Conservation (phyloP, 2,888 invertebrate genomes). For the Drosophila robusta region DNA sequence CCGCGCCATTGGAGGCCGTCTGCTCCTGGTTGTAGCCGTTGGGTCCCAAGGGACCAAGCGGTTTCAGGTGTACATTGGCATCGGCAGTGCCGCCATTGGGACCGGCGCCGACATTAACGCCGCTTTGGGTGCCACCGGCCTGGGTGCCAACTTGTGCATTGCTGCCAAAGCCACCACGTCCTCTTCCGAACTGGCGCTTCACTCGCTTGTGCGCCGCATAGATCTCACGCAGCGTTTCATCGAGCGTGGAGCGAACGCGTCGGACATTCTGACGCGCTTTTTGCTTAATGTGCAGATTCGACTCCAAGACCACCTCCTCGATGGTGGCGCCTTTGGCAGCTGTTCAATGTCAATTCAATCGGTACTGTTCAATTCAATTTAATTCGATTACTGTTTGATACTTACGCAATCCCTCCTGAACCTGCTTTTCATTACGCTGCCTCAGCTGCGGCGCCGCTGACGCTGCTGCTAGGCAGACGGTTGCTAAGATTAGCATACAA, state of each 20-base stretch:
- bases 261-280: conserved; percentile 75
- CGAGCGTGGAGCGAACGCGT: conserved; percentile 59
- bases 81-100: conserved; percentile 59
- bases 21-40: conserved; percentile 73
- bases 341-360: conserved; percentile 30
- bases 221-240: conserved; percentile 39
- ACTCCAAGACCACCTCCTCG: conserved; percentile 86
- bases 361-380: conserved; percentile 5
- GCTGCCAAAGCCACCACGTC: conserved; percentile 2
- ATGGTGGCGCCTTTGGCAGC: conserved; percentile 77
- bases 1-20: conserved; percentile 80
- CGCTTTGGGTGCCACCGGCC: conserved; percentile 54
- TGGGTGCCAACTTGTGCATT: conserved; percentile 39
- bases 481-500: conserved; percentile 55
- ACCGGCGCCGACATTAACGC: conserved; percentile 62
- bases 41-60: conserved; percentile 46
- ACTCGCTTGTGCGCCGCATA: conserved; percentile 72
- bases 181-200: conserved; percentile 61
- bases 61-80: conserved; percentile 59
- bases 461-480: conserved; percentile 51
- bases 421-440: conserved; percentile 77
- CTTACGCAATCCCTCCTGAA: conserved; percentile 77
- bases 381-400: conserved; percentile 23
- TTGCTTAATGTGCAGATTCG: conserved; percentile 85
- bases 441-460: conserved; percentile 62